These are phyloP conservation scores for Coptotermes formosanus DNA, from an alignment of 1,140 invertebrate genomes.

Conservation along the genomic window DNA sequence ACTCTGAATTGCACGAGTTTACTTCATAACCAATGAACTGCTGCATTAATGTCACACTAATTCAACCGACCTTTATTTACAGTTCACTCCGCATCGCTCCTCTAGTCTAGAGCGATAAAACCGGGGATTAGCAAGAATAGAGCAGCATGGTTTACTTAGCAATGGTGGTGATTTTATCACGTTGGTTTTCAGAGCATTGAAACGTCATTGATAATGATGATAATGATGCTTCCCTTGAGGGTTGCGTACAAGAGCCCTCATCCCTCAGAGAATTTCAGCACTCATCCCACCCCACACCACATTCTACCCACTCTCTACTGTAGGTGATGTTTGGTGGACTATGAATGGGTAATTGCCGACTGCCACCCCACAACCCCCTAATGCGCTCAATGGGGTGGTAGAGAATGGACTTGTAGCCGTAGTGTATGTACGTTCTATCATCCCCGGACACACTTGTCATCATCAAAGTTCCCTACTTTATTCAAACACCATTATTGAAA, in stretches of 20 bases:
- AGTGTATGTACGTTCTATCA: neutral
- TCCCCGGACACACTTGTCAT: conserved; percentile 16
- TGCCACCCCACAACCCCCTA: neutral
- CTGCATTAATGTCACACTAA: neutral
- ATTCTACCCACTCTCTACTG: neutral
- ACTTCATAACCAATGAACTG: no score
- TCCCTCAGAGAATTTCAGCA: conserved; percentile 9
- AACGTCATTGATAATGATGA: conserved; percentile 17
- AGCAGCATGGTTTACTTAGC: neutral
- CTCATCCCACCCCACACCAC: neutral
- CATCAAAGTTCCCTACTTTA: conserved; percentile 18
- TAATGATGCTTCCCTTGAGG: conserved; percentile 12
- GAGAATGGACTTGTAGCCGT: neutral
- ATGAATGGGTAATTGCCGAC: neutral
- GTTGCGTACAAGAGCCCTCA: neutral
- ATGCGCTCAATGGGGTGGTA: conserved; percentile 4
- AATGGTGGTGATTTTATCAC: conserved; percentile 9
- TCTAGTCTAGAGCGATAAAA: neutral
- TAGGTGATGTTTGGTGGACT: conserved; percentile 15
- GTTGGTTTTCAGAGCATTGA: neutral
- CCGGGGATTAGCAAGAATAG: neutral
- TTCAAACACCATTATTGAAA: conserved; percentile 19
- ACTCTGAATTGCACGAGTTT: no score
- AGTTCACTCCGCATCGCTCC: neutral
- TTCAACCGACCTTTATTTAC: neutral